Conservation (phyloP, 2,888 invertebrate species). For the Neoitamus cyanurus region DNA sequence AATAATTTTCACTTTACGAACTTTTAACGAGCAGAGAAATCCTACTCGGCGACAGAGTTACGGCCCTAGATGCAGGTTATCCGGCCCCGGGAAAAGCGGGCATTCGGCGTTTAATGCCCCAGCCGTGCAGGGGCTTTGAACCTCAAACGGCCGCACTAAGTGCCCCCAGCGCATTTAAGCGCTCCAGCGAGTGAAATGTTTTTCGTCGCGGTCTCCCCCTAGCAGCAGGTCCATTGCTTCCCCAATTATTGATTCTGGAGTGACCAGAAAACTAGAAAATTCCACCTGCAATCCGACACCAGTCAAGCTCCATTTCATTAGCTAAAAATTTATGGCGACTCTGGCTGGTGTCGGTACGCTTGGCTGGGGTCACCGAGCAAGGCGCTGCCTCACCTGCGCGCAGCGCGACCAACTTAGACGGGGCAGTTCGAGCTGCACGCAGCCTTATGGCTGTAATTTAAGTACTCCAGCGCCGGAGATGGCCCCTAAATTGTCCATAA, state of each 20-base stretch:
- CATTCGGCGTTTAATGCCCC: neutral
- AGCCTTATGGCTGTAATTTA: conserved; percentile 16
- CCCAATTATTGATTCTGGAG: neutral
- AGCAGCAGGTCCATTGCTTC: neutral
- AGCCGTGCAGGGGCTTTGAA: conserved; percentile 1
- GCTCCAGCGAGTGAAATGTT: neutral
- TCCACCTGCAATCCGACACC: neutral
- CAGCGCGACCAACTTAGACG: neutral
- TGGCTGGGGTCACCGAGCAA: neutral
- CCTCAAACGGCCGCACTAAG: neutral
- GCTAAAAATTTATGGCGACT: conserved; percentile 6
- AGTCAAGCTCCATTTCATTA: neutral
- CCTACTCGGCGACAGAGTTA: conserved; percentile 4
- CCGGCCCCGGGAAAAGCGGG: neutral
- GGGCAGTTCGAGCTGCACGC: neutral
- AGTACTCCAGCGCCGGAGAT: conserved; percentile 39
- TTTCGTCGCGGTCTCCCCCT: neutral
- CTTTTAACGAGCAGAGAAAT: conserved; percentile 34
- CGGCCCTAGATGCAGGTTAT: conserved; percentile 16
- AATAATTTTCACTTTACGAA: conserved; percentile 38
- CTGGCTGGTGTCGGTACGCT: neutral
- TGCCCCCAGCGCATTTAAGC: neutral
- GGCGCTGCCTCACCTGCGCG: neutral
- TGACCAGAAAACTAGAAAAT: neutral
- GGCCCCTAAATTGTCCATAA: conserved; percentile 39